Evolutionary conservation across 2,888 invertebrate species (phyloP).

Genomic region (Enchytraeus crypticus): DNA sequence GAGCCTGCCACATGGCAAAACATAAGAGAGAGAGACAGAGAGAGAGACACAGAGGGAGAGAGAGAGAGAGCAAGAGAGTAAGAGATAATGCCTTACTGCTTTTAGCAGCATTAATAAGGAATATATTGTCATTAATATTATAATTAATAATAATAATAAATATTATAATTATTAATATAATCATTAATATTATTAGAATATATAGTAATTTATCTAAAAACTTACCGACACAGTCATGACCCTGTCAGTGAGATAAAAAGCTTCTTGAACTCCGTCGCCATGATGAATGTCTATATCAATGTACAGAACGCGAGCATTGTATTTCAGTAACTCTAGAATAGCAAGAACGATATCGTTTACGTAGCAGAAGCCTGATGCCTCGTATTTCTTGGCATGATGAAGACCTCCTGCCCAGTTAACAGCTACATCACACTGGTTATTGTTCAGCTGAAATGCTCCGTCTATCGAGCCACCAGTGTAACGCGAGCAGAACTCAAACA

Average conservation of each 20-base stretch:
- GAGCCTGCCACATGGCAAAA: too few species aligned
- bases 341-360: conserved; percentile 98
- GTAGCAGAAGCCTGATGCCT: conserved; percentile 96
- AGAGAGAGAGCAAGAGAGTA: too few species aligned
- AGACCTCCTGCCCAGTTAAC: conserved; percentile 98
- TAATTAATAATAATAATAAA: too few species aligned
- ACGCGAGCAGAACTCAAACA: conserved; percentile 94
- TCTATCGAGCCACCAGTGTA: conserved; percentile 96
- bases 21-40: too few species aligned
- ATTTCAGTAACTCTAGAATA: conserved; percentile 84
- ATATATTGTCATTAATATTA: too few species aligned
- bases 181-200: too few species aligned
- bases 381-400: conserved; percentile 92
- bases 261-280: conserved; percentile 73
- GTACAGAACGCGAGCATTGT: conserved; percentile 86
- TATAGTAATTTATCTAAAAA: too few species aligned
- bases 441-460: conserved; percentile 90
- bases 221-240: conserved; percentile 87
- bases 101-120: too few species aligned
- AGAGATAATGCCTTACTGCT: too few species aligned
- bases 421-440: conserved; percentile 78
- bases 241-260: conserved; percentile 89
- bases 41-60: too few species aligned
- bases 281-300: conserved; percentile 99
- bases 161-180: too few species aligned